A percentile compares a stretch with the other conserved stretches of the same genome.
These are phyloP conservation scores for Lottia gigantea DNA, from an alignment of 2,888 invertebrate genomes.

Conservation along the genomic window DNA sequence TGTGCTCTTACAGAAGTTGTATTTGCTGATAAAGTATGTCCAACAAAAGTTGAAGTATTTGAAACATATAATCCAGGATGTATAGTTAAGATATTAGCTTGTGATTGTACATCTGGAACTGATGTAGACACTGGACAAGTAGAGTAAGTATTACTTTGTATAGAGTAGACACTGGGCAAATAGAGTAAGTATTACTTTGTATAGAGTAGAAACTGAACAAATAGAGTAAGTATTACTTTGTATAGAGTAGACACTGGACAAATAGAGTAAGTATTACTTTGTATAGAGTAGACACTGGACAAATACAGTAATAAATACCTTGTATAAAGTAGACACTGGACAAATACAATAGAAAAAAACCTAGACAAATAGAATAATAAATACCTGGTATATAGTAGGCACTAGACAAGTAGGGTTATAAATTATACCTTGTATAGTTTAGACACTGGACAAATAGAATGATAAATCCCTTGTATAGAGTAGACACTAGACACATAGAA, in stretches of 20 bases:
- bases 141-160: slow-evolving; percentile 30
- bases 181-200: too few relatives aligned
- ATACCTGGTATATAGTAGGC: too few relatives aligned
- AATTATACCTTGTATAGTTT: too few relatives aligned
- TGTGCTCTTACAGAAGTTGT: slow-evolving; percentile 51
- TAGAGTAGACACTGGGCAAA: too few relatives aligned
- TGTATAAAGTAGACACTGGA: too few relatives aligned
- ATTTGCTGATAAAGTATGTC: slow-evolving; percentile 54
- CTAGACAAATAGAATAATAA: slow-evolving; percentile 33
- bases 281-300: slow-evolving; percentile 53
- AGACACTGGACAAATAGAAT: too few relatives aligned
- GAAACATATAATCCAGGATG: slow-evolving; percentile 67
- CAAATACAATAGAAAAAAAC: too few relatives aligned
- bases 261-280: too few relatives aligned
- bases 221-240: slow-evolving; percentile 30
- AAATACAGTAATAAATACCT: slow-evolving; percentile 16
- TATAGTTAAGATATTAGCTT: slow-evolving; percentile 63
- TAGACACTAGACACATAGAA: too few relatives aligned
- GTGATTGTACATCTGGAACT: slow-evolving; percentile 48
- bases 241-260: too few relatives aligned
- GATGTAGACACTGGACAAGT: slow-evolving; percentile 50
- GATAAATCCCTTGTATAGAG: too few relatives aligned
- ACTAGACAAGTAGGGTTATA: too few relatives aligned
- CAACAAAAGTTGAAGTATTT: slow-evolving; percentile 58
- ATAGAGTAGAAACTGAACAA: slow-evolving; percentile 49